A percentile compares a stretch with the other conserved stretches of the same genome.
phyloP scores from a whole-genome alignment of 2,888 invertebrate species.

The Dynastes tityus region DNA sequence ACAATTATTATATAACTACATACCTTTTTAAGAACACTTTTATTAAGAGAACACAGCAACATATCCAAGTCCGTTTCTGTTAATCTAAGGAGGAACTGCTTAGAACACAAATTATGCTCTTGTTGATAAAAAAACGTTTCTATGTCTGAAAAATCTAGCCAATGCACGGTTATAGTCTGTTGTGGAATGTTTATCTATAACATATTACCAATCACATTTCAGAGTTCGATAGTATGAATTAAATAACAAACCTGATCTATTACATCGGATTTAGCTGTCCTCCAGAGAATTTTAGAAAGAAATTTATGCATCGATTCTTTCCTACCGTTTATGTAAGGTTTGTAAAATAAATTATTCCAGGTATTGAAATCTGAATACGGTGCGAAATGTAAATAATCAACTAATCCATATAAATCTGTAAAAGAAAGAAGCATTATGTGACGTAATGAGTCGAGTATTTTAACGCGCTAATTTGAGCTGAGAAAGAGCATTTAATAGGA shows the following conservation, averaged over 20 bases:
- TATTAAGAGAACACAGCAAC: conserved; percentile 71
- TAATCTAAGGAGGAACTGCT: conserved; percentile 71
- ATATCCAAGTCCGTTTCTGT: conserved; percentile 69
- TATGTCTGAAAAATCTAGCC: conserved; percentile 79
- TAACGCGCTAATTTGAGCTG: no score
- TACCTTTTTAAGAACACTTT: conserved; percentile 68
- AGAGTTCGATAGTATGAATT: not conserved
- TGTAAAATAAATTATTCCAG: conserved; percentile 73
- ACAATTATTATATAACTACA: conserved; percentile 41
- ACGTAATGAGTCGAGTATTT: no score
- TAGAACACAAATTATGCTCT: conserved; percentile 73
- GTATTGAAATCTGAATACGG: conserved; percentile 73
- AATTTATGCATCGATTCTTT: conserved; percentile 71
- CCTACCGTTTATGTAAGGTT: conserved; percentile 72
- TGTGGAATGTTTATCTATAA: conserved; percentile 76
- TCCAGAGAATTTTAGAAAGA: conserved; percentile 77
- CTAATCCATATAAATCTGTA: conserved; percentile 72
- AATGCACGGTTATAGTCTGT: conserved; percentile 75
- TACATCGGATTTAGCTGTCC: conserved; percentile 80
- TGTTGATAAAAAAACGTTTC: conserved; percentile 83
- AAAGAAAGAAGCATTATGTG: conserved; percentile 60
- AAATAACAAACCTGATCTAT: conserved; percentile 72
- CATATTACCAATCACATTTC: not conserved
- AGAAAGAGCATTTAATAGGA: no score
- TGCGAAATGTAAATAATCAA: conserved; percentile 75